Evolutionary conservation across 2,888 invertebrate species (phyloP), one percentile per base, ranked within the genome.

Genomic region (Caenorhabditis sp.): DNA sequence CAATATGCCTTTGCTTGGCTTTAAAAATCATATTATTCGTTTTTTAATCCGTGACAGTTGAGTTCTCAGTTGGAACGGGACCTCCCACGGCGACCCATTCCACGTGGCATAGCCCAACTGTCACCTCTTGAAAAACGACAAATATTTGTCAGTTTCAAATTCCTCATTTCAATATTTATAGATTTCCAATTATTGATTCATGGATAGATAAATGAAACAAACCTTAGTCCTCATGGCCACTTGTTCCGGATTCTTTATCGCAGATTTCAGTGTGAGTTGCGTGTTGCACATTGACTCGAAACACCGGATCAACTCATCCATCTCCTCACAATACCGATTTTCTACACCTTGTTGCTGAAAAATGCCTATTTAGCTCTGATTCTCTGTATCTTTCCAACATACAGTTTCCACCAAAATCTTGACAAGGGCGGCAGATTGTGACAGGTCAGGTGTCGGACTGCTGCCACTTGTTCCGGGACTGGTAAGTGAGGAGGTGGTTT

Each of bases 141-240:
- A n/a, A n/a, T n/a, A n/a, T n/a, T n/a, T n/a, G n/a, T n/a, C n/a
- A n/a, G n/a, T n/a, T n/a, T n/a, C n/a, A n/a, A n/a, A n/a, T n/a
- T n/a, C n/a, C n/a, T n/a, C n/a, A n/a, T n/a, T n/a, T n/a, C n/a
- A n/a, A n/a, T n/a, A n/a, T n/a, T n/a, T n/a, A n/a, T n/a, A n/a
- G n/a, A n/a, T n/a, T n/a, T n/a, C n/a, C n/a, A n/a, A n/a, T n/a
- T n/a, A n/a, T n/a, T n/a, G n/a, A n/a, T n/a, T n/a, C n/a, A n/a
- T n/a, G n/a, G n/a, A n/a, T n/a, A n/a, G n/a, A n/a, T n/a, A n/a
- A n/a, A n/a, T 32, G 32, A 32, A 32, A 60, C 83, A 26, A 6
- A 86, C 85, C 67, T 67, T 74, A 0, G 82, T 83, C 53, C 87
- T 47, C 44, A 51, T 80, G 4, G 87, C 71, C 13, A 87, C 87